Base-by-base conservation (phyloP, 2,888 invertebrate species). In the Pseudolycoriella hygida region DNA sequence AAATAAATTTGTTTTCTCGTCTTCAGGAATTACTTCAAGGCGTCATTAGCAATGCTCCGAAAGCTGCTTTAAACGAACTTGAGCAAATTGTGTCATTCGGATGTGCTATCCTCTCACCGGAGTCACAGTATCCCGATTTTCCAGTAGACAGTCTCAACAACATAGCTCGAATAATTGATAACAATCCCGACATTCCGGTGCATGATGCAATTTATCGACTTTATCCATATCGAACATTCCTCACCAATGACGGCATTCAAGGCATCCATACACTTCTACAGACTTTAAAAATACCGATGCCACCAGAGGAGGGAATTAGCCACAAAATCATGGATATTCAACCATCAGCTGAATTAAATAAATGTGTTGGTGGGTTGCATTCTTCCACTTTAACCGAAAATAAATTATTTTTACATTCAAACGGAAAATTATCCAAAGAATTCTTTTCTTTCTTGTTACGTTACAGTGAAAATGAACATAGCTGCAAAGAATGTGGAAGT, bases 81-180 rank as follows among this genome's bases (percentile, higher is more conserved):
- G 57, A 58, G 40, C 66, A 66, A 49, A 53, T 62, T 72, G 46
- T 90, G 49, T 80, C 85, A 2, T 81, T 82, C 49, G 84, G 81
- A 1, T 77, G 81, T 56, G 87, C 88, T 1, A 70, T 93, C 45
- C 76, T 79, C 52, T 78, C 80, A 15, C 76, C 80, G 5, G 90
- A 90, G 60, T 73, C 84, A 40, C 59, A 67, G 3, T 64, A 96
- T 47, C 92, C 92, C 0, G 89, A 93, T 66, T 93, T 94, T 61
- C 94, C 96, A 0, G 60, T 90, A 2, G 88, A 90, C 56, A 87
- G 80, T 63, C 62, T 93, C 42, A 63, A 68, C 1, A 60, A 72
- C 4, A 76, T 78, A 25, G 80, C 79, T 0, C 52, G 50, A 49
- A 60, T 61, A 52, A 53, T 64, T 88, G 77, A 83, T 60, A 66